Conservation (phyloP, 2,797 vertebrate species). For the Aselliscus stoliczkanus region DNA sequence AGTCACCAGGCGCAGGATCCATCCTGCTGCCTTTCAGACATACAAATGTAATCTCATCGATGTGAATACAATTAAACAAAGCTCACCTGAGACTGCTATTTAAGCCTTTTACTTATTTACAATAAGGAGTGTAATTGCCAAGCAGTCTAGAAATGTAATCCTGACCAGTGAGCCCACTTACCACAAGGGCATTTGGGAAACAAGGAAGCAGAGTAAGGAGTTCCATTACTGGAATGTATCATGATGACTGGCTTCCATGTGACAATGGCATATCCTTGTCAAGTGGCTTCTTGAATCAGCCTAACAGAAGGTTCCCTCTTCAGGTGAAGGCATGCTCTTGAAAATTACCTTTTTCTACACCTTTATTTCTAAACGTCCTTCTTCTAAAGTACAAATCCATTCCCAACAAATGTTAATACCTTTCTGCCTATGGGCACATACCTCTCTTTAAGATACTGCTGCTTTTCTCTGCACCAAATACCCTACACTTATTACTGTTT, state of each 20-base stretch:
- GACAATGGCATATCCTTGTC: neutral
- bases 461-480: neutral
- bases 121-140: slow-evolving; percentile 3
- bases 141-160: neutral
- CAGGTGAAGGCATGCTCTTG: neutral
- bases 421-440: neutral
- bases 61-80: neutral
- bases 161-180: no score
- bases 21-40: neutral
- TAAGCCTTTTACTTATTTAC: neutral
- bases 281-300: neutral
- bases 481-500: neutral
- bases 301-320: neutral
- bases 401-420: neutral
- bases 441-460: neutral
- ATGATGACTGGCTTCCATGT: neutral
- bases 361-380: neutral
- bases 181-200: no score
- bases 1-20: neutral
- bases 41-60: neutral
- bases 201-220: neutral
- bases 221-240: neutral
- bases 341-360: neutral
- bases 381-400: neutral
- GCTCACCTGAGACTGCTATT: neutral